Base-by-base conservation (phyloP, 2,888 invertebrate genomes). In the Drosophila koepferae region DNA sequence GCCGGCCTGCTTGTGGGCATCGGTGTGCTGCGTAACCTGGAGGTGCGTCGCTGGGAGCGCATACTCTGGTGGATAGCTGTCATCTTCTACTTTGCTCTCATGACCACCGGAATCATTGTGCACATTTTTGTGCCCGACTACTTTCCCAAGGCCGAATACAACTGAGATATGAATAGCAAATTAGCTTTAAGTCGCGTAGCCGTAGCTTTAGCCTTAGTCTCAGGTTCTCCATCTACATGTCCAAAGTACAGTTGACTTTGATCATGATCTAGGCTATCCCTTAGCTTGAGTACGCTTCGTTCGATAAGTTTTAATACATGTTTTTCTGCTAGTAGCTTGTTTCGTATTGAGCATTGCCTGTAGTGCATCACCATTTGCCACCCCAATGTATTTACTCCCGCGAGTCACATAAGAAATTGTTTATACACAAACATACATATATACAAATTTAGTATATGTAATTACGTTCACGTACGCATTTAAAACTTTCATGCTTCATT, bases 1-100 rank as follows among this genome's bases (percentile, higher is more conserved):
- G 98, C 98, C 62, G 99, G 99, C 1, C 82, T 92, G 7, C 94
- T 98, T 20, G 96, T 98, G 41, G 98, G 97, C 20, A 96, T 98
- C 72, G 96, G 97, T 12, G 95, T 97, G 1, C 94, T 98, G n/a
- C 94, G 97, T 28, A 98, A 98, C 93, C 94, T 98, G 9, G 95
- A 96, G 91, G 96, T 96, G 74, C 94, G 95, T 60, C 95, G 95
- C 65, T 98, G 97, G 96, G 98, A 98, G 93, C 96, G 95, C 77
- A 94, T 95, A 0, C 91, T 97, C 1, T 97, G 97, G 96, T 97
- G 97, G 97, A 94, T 96, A 79, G 96, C 97, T 23, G 94, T 98
- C 14, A 93, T 96, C 0, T 90, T 96, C 0, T 97, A 96, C 89
- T 94, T 95, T 66, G 93, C 94, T 0, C 94, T 97, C 0, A 96